Conservation (phyloP, 2,888 invertebrate species). For the Callimorpha dominula region DNA sequence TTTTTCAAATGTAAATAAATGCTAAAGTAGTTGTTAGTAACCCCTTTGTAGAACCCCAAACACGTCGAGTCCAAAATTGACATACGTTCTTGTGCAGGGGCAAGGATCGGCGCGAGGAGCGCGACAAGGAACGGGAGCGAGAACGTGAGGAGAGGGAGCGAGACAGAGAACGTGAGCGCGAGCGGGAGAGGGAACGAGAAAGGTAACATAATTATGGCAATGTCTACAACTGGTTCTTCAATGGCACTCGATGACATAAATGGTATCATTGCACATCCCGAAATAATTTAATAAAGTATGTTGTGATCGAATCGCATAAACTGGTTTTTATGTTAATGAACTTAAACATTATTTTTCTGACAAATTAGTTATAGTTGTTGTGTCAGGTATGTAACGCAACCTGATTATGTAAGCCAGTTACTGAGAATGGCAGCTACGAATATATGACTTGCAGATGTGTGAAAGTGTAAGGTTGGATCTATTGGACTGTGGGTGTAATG, state of each 20-base stretch:
- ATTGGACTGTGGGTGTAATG: too few relatives aligned
- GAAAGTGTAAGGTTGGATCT: too few relatives aligned
- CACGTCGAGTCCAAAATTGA: neutral
- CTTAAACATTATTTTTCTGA: too few relatives aligned
- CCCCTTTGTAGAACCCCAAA: neutral
- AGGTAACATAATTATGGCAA: constrained; percentile 27
- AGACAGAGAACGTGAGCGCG: constrained; percentile 66
- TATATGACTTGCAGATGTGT: too few relatives aligned
- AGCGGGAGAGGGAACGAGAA: constrained; percentile 76
- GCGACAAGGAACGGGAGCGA: constrained; percentile 71
- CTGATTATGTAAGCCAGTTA: too few relatives aligned
- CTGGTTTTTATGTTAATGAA: too few relatives aligned
- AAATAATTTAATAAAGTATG: neutral
- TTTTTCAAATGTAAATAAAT: too few relatives aligned
- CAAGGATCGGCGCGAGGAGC: constrained; percentile 59
- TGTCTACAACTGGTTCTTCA: too few relatives aligned
- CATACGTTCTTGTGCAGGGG: constrained; percentile 31
- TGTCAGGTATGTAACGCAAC: too few relatives aligned
- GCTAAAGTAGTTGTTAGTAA: neutral
- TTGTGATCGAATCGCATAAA: neutral
- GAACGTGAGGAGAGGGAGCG: constrained; percentile 66
- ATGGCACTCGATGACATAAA: neutral
- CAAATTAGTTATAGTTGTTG: too few relatives aligned
- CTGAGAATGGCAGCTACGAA: too few relatives aligned
- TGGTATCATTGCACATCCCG: neutral